Evolutionary conservation across 2,113 vertebrate species (phyloP), one percentile per base, ranked within the genome.

Genomic region (Columba livia): DNA sequence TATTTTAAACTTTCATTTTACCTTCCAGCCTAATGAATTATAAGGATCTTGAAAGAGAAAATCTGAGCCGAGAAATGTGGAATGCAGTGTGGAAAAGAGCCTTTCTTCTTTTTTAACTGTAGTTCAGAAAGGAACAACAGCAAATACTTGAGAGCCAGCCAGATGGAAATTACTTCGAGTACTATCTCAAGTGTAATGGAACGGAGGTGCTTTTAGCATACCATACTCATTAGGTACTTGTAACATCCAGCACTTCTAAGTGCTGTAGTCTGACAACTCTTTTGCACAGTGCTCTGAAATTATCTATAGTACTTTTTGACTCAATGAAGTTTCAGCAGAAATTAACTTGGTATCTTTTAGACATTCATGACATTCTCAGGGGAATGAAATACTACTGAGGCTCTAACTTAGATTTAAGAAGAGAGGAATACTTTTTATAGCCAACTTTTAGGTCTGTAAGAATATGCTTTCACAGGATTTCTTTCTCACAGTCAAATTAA

Each of bases 101-200:
- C 51, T 73, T 92, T 66, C 81, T 82, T 74, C 32, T 21, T 89
- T 94, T 91, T 95, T 89, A 94, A 66, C 40, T 34, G 23, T 56
- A 66, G 66, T 66, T 95, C 78, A 65, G 71, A 91, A 93, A 65
- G 31, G 58, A 56, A 85, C 47, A 79, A 79, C 81, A 85, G 34
- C 81, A 70, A 93, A 89, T 70, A 44, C 67, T 83, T 96, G 81
- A 94, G 50, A 32, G 26, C 18, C 18, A 42, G 91, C 67, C 85
- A 94, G 71, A 94, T 91, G 88, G 90, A 96, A 94, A 96, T 79
- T 53, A 73, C 78, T 95, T 92, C 51, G 85, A 90, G 75, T 78
- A 60, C 71, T 94, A 83, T 93, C 79, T 80, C n/a, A 89, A 93
- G 71, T 88, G 91, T 93, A 85, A 91, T 78, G 79, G 87, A 94